These are phyloP conservation scores for Lonchura striata DNA, from an alignment of 2,113 vertebrate species.

Conservation along the genomic window DNA sequence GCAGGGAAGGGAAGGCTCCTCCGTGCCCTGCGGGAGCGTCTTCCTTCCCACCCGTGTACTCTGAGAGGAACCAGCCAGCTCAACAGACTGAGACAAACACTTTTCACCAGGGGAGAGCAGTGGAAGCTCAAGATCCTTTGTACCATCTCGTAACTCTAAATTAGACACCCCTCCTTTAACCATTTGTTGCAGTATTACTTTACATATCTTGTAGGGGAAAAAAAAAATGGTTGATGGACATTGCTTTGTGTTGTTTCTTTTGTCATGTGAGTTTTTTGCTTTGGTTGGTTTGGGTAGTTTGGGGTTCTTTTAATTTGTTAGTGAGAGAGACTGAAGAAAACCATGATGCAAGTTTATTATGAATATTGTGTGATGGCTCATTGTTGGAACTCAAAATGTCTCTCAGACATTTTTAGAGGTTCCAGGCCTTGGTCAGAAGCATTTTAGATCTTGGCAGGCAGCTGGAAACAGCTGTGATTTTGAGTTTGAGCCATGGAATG, in stretches of 20 bases:
- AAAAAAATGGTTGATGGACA: background rate
- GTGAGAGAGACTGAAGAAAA: background rate
- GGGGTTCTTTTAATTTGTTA: background rate
- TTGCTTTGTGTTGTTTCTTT: too few relatives aligned
- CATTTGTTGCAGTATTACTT: background rate
- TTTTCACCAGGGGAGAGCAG: too few relatives aligned
- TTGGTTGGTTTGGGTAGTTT: background rate
- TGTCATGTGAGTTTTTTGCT: fast-evolving
- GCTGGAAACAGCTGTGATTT: too few relatives aligned
- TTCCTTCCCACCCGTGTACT: background rate
- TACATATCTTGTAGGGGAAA: background rate
- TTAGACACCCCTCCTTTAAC: background rate
- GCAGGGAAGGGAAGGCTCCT: too few relatives aligned
- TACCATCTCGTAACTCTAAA: background rate
- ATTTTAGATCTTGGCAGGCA: too few relatives aligned
- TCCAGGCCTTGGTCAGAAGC: too few relatives aligned
- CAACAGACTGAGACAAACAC: background rate
- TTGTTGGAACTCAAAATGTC: too few relatives aligned
- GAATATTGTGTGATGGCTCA: too few relatives aligned
- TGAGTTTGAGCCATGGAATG: too few relatives aligned
- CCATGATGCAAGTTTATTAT: too few relatives aligned
- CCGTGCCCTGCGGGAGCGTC: fast-evolving
- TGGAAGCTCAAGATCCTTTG: background rate
- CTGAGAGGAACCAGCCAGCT: background rate
- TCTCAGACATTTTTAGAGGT: too few relatives aligned